Evolutionary conservation across 1,140 invertebrate species (phyloP), one percentile per base, ranked within the genome.

Genomic region (Drosophila biarmipes): DNA sequence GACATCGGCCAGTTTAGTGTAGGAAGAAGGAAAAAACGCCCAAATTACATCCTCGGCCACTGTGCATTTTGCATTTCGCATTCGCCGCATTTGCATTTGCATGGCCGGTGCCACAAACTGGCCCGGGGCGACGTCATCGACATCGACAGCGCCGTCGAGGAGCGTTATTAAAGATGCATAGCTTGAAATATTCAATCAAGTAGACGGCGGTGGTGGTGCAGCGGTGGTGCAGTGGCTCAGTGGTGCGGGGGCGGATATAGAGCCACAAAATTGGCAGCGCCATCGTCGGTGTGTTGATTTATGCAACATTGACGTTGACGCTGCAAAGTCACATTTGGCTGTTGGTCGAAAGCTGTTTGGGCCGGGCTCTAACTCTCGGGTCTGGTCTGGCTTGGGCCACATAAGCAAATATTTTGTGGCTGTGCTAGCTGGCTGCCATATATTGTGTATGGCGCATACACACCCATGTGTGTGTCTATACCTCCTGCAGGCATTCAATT

Each of bases 101-200:
- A 64, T 68, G 74, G 56, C 40, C 48, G 73, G 45, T 63, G 59
- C 74, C 75, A 89, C 82, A 89, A 87, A 87, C 61, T 78, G 57
- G 78, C 72, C 57, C 58, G 61, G 66, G 84, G 80, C 77, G 24
- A 59, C 54, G 45, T 67, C 57, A 64, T 63, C 48, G n/a, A 34
- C 56, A 57, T 63, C 75, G 66, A 29, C 58, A 57, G 59, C 71
- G 46, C 46, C 46, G 61, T 49, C 64, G 80, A 78, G 79, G 84
- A 62, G 75, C 82, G 69, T 82, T 89, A 87, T 87, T 87, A 87
- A 87, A 87, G 82, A 89, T 87, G 82, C 84, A 87, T 82, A 73
- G 82, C 66, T 89, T 89, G 75, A 89, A 87, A 87, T 87, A 87
- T 87, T 87, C 82, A 87, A 87, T 87, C 82, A 87, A 82, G 66